Percentiles rank a stretch among this genome's conserved stretches.
Conservation (phyloP, 1,140 invertebrate genomes). For the Brachionus rubens region DNA sequence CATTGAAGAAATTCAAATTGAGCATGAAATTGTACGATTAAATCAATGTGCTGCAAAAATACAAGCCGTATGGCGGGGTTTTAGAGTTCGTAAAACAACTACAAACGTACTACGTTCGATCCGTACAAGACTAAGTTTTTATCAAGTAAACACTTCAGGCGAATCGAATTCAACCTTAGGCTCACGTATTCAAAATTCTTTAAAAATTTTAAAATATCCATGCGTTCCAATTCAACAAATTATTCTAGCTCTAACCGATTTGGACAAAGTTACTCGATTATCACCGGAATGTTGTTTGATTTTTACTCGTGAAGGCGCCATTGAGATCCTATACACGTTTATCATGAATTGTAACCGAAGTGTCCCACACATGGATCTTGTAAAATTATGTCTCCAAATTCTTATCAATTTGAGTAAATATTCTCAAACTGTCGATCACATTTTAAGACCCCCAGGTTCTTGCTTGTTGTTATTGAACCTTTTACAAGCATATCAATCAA, state of each 20-base stretch:
- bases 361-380: constrained; percentile 39
- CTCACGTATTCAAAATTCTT: background rate
- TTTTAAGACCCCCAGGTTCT: background rate
- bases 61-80: constrained; percentile 23
- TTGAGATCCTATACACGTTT: constrained; percentile 15
- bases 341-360: constrained; percentile 43
- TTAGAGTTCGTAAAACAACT: background rate
- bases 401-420: constrained; percentile 36
- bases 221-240: constrained; percentile 24
- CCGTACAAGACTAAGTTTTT: constrained; percentile 16
- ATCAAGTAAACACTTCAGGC: background rate
- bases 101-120: background rate
- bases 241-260: constrained; percentile 10
- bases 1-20: background rate
- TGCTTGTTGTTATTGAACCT: background rate
- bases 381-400: constrained; percentile 32
- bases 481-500: constrained; percentile 12
- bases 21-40: background rate
- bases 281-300: constrained; percentile 40
- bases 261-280: constrained; percentile 39
- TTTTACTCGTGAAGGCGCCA: constrained; percentile 23
- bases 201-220: constrained; percentile 13
- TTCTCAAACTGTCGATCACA: background rate
- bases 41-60: background rate
- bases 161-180: constrained; percentile 20